Base-by-base conservation (phyloP, 2,797 vertebrate species). In the Chaenodraco wilsoni region DNA sequence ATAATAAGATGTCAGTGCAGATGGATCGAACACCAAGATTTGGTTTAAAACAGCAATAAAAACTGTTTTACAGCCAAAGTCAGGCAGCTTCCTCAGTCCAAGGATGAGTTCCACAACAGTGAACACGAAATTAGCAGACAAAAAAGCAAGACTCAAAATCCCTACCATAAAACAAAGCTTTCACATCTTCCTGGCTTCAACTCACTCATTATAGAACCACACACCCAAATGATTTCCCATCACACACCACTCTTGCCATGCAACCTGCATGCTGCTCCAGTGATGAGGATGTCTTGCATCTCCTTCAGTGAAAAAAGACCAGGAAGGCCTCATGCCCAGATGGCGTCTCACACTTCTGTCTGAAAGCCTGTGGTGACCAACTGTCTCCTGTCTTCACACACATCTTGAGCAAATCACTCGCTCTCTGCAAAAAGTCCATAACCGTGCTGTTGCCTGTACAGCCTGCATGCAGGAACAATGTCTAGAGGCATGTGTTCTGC, bases 291-390 rank as follows among this genome's bases (percentile, higher is more conserved):
- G 48, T 27, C 59, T 57, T 14, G 4, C 2, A 16, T 23, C 31
- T 71, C 41, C 65, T 55, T 46, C 45, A 37, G 17, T 76, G 31
- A 65, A 45, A 59, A 73, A 73, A 75, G 56, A 56, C 11, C 14
- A 59, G 68, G 64, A 67, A 65, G 72, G 62, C 78, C 77, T 66
- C 9, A 17, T 74, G 74, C 43, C 57, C 78, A 82, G 72, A 83
- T 76, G 66, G 74, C 15, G 6, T 76, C 55, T 74, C 62, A 31
- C 49, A 21, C 62, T 70, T 56, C 59, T 58, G 56, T 68, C 64
- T 76, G 37, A 86, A 70, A 60, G 66, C 69, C 67, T 78, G 68
- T 49, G 70, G 82, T 78, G 88, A 85, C 78, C 76, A 78, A 74
- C 66, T 80, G 69, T 57, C 76, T 70, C 50, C 43, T 5, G 60